A percentile compares a stretch with the other conserved stretches of the same genome.
These are phyloP conservation scores for Trichoplax adhaerens DNA, from an alignment of 37 sponge, comb jelly and placozoan species.

Conservation along the genomic window DNA sequence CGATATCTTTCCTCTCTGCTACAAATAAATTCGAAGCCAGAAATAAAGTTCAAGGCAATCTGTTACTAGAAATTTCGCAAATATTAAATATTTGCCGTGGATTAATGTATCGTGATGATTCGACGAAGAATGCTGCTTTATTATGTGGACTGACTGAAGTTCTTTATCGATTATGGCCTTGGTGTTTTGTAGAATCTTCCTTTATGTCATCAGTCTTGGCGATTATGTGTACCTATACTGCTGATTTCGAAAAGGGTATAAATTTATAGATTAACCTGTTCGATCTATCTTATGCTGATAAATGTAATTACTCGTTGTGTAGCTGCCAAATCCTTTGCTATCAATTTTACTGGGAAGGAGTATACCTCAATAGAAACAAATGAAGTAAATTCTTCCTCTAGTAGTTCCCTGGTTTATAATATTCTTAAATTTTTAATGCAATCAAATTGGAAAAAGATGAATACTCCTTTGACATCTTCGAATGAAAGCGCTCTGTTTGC, in stretches of 20 bases:
- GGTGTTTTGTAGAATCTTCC: constrained; percentile 13
- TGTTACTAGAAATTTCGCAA: too few species aligned
- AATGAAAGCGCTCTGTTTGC: constrained; percentile 25
- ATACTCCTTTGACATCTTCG: constrained; percentile 6
- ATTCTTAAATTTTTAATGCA: constrained; percentile 9
- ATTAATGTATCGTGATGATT: not conserved
- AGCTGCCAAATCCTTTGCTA: too few species aligned
- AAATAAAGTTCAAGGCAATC: too few species aligned
- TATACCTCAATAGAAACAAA: not conserved
- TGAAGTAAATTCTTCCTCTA: not conserved
- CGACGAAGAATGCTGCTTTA: constrained; percentile 15
- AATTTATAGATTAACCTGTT: too few species aligned
- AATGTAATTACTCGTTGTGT: too few species aligned
- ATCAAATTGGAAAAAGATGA: too few species aligned
- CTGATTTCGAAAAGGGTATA: constrained; percentile 27
- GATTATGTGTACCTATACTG: constrained; percentile 23
- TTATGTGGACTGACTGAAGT: constrained; percentile 11
- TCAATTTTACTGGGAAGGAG: constrained; percentile 1
- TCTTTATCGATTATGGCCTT: constrained; percentile 39
- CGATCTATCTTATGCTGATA: too few species aligned
- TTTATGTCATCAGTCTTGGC: constrained; percentile 21
- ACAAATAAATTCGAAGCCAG: constrained; percentile 17
- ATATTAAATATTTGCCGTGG: too few species aligned
- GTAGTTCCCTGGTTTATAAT: constrained; percentile 18
- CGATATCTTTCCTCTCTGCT: not conserved